These are phyloP conservation scores for Fratercula arctica DNA, from an alignment of 2,797 vertebrate genomes.

Conservation along the genomic window DNA sequence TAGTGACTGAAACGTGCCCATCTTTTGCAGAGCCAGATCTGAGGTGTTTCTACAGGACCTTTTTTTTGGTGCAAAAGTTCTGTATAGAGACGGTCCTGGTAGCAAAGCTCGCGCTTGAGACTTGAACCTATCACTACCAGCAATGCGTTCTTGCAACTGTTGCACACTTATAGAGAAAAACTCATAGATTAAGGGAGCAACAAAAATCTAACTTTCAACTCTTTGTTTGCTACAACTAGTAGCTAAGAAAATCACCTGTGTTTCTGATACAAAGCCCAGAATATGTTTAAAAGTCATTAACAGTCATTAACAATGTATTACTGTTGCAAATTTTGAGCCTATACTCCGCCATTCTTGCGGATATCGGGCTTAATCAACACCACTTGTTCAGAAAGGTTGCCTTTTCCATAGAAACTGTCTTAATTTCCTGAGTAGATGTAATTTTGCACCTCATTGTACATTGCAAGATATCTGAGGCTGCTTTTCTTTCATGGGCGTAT, in stretches of 20 bases:
- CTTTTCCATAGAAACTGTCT: background rate
- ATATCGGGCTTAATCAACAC: background rate
- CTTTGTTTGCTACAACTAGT: background rate
- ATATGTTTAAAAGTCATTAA: background rate
- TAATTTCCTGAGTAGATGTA: background rate
- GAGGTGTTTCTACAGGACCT: background rate
- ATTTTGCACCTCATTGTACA: background rate
- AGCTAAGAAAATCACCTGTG: background rate
- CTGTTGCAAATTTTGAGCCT: background rate
- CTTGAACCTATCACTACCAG: background rate
- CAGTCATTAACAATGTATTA: background rate
- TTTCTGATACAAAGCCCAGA: background rate
- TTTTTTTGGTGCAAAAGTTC: background rate
- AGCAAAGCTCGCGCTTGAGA: background rate
- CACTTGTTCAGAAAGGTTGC: background rate
- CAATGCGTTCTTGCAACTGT: background rate
- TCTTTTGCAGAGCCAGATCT: background rate
- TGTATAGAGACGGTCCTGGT: background rate
- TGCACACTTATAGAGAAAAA: background rate
- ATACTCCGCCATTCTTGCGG: background rate
- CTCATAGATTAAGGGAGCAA: background rate
- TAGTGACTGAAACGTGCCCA: background rate
- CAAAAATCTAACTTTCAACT: background rate
- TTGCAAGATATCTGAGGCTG: background rate
- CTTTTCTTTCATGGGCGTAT: background rate